phyloP scores from a whole-genome alignment of 1,140 invertebrate species.

The Triops cancriformis region DNA sequence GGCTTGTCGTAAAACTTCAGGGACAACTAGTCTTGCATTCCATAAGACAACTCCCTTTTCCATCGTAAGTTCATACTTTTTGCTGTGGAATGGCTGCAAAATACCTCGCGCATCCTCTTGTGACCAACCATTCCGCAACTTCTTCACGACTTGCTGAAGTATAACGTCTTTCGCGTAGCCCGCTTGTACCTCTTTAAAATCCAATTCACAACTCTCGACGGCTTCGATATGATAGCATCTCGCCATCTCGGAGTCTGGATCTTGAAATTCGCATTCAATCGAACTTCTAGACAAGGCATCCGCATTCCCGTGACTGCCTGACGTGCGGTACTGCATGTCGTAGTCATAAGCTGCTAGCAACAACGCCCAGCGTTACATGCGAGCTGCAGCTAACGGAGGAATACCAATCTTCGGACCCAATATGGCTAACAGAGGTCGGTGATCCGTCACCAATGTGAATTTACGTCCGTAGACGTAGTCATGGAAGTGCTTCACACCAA shows the following conservation, averaged over 20 bases:
- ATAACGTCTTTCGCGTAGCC: background rate
- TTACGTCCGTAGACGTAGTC: too few relatives aligned
- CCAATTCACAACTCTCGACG: constrained; percentile 1
- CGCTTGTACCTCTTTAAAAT: background rate
- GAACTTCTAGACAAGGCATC: too few relatives aligned
- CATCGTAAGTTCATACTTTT: constrained; percentile 14
- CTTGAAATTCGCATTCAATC: background rate
- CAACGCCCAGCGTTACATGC: too few relatives aligned
- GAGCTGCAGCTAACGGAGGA: too few relatives aligned
- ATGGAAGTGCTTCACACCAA: too few relatives aligned
- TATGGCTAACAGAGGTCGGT: too few relatives aligned
- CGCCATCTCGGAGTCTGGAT: background rate
- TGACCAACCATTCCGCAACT: constrained; percentile 25
- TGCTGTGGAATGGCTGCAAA: constrained; percentile 18
- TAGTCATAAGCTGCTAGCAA: constrained; percentile 38
- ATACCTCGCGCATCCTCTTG: background rate
- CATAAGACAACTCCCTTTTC: too few relatives aligned
- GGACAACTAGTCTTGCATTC: constrained; percentile 32
- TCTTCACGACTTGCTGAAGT: constrained; percentile 21
- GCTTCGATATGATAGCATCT: constrained; percentile 1
- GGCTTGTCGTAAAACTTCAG: constrained; percentile 26
- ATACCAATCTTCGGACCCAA: too few relatives aligned
- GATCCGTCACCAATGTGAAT: too few relatives aligned
- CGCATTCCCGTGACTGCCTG: constrained; percentile 34
- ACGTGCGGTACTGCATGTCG: constrained; percentile 35